Evolutionary conservation across 2,797 vertebrate genomes (phyloP), one percentile per base, ranked within the genome.

Genomic region (Cynodonichthys magdalenae): DNA sequence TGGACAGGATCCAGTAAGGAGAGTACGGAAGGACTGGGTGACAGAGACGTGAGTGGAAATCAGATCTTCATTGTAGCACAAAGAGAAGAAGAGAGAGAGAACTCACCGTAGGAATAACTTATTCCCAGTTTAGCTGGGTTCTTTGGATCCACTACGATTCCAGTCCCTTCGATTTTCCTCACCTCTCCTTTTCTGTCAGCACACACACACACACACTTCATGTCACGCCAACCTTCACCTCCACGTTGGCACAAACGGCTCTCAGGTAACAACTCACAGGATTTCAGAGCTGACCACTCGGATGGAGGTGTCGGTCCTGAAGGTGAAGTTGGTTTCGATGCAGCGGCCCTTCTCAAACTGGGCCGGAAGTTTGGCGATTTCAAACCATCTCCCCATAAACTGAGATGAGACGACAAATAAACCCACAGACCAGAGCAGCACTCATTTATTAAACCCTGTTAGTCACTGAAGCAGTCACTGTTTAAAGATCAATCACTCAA

Each of bases 371-470:
- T 93, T 96, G 82, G 95, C 94, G 55, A 98, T 96, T 91, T 98
- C 96, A 1, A 95, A 97, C 97, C 97, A 98, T 74, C 91, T 94
- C 54, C 97, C 97, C 86, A 95, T 86, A 79, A 96, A 98, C 97
- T 98, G 77, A 70, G 66, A 48, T 66, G 34, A 51, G 53, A 66
- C 24, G 0, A 12, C 52, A 27, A 44, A 59, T 27, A 71, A 10
- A 9, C 9, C 31, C 9, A 34, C 6, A 34, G 66, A 8, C 15
- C 41, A 76, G 56, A 10, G 0, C 53, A 3, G 24, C 24, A 2
- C 24, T 24, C 24, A 24, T 24, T 24, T 24, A 24, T 24, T 9
- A 34, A 34, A 34, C 7, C 31, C 31, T 34, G 31, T 34, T 8
- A 8, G 8, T 34, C 31, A 34, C 24, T 24, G 24, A 24, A 24